Evolutionary conservation across 1,140 invertebrate genomes (phyloP), one percentile per base, ranked within the genome.

Genomic region (Cecropterus lyciades): DNA sequence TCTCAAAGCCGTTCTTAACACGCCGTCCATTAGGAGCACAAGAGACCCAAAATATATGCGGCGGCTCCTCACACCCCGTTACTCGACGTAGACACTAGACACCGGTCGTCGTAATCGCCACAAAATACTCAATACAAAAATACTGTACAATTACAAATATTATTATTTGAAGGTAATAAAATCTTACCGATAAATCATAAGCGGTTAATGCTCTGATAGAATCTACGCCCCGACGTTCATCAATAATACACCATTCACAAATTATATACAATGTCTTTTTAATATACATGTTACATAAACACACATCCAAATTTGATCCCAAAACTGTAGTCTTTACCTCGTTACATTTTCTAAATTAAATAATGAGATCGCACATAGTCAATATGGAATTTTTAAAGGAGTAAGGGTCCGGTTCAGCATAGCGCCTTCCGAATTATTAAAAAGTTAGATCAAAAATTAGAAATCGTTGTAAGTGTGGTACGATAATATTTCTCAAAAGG

Each of bases 261-360:
- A 82, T 80, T 89, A 91, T 91, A 85, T 91, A 91, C 89, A 91
- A 84, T 85, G 85, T 87, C 82, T 83, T 82, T 79, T 79, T 83
- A 82, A 77, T 89, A 82, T 91, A 89, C 85, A 89, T 85, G 85
- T 85, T 85, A 85, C 83, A 80, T 84, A 83, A 86, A 85, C 87
- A 90, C 86, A 89, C 87, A 85, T 89, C 79, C 84, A 90, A 88
- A 91, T 89, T 92, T 92, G 87, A 85, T 89, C 87, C 89, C 89
- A 85, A 90, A 90, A 85, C 87, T 90, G 89, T 89, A 92, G 89
- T 92, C 89, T 92, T 92, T 92, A 89, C 83, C 89, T 92, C 89
- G 82, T 84, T 89, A 85, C 87, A 85, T 85, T 92, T 89, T 90
- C 85, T 89, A 88, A 87, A 89, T 92, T 90, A 92, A 90, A 90